Evolutionary conservation across 1,140 invertebrate genomes (phyloP).

Genomic region (Scaptodrosophila lebanonensis): DNA sequence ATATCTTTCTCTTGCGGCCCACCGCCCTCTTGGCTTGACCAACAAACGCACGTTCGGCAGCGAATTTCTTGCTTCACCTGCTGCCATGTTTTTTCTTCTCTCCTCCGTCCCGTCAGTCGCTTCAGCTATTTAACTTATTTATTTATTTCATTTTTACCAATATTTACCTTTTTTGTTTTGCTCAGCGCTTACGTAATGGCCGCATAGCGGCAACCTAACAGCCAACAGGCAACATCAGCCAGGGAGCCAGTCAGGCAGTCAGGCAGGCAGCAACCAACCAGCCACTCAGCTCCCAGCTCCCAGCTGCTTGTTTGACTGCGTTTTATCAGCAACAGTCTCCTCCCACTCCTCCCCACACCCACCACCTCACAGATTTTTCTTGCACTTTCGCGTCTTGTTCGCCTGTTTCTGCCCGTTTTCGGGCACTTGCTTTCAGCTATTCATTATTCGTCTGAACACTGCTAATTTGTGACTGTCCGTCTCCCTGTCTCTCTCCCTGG

Average conservation of each 20-base stretch:
- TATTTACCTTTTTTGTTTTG: conserved; percentile 76
- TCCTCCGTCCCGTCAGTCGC: conserved; percentile 11
- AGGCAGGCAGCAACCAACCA: conserved; percentile 35
- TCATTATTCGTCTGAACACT: conserved; percentile 28
- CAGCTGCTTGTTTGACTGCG: conserved; percentile 8
- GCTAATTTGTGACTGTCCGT: conserved; percentile 8
- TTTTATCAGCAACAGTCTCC: conserved; percentile 28
- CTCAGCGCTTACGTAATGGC: conserved; percentile 61
- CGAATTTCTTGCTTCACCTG: no score
- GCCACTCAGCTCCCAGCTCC: conserved; percentile 22
- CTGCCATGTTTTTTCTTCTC: conserved; percentile 14
- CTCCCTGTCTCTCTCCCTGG: neutral
- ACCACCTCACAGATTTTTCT: neutral
- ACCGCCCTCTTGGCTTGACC: neutral
- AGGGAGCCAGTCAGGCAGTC: conserved; percentile 23
- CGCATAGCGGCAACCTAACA: conserved; percentile 24
- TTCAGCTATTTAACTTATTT: conserved; percentile 49
- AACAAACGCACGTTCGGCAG: no score
- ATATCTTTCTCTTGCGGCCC: neutral
- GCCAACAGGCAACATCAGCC: neutral
- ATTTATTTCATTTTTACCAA: conserved; percentile 51
- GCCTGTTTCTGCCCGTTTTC: neutral
- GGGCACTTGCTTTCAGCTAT: conserved; percentile 9
- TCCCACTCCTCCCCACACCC: neutral
- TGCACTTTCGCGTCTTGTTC: conserved; percentile 5